phyloP scores from a whole-genome alignment of 2,113 vertebrate species.

The Pachypanchax playfairii region DNA sequence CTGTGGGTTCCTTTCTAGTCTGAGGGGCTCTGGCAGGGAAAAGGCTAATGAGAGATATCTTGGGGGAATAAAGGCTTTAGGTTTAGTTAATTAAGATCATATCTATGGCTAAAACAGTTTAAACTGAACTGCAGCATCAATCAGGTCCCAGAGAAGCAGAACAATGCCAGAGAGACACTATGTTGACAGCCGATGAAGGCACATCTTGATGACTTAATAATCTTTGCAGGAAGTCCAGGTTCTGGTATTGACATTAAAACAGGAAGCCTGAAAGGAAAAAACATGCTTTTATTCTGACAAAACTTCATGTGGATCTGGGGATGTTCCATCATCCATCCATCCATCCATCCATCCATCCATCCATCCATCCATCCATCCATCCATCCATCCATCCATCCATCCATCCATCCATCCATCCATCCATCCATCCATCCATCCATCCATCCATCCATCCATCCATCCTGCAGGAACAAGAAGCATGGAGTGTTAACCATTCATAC shows the following conservation, averaged over 20 bases:
- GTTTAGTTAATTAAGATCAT: constrained; percentile 85
- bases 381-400: too few species aligned
- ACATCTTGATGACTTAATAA: constrained; percentile 38
- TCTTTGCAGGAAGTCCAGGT: constrained; percentile 8
- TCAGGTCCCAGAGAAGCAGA: constrained; percentile 69
- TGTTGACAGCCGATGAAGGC: constrained; percentile 56
- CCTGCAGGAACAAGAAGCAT: too few species aligned
- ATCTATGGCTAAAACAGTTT: constrained; percentile 80
- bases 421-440: too few species aligned
- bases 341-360: too few species aligned
- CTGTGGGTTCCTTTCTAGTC: constrained; percentile 69
- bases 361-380: too few species aligned
- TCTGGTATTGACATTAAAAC: constrained; percentile 10
- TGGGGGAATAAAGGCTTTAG: constrained; percentile 80
- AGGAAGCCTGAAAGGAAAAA: too few species aligned
- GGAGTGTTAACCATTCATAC: too few species aligned
- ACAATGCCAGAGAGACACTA: constrained; percentile 54
- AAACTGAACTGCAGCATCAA: constrained; percentile 75
- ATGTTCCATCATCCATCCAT: too few species aligned
- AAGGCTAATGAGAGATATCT: too few species aligned
- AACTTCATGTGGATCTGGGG: too few species aligned
- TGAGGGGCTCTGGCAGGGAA: constrained; percentile 72
- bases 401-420: too few species aligned
- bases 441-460: too few species aligned
- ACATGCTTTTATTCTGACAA: not conserved